Base-by-base conservation (phyloP, 1,140 invertebrate species). In the Hylaeus volcanicus region DNA sequence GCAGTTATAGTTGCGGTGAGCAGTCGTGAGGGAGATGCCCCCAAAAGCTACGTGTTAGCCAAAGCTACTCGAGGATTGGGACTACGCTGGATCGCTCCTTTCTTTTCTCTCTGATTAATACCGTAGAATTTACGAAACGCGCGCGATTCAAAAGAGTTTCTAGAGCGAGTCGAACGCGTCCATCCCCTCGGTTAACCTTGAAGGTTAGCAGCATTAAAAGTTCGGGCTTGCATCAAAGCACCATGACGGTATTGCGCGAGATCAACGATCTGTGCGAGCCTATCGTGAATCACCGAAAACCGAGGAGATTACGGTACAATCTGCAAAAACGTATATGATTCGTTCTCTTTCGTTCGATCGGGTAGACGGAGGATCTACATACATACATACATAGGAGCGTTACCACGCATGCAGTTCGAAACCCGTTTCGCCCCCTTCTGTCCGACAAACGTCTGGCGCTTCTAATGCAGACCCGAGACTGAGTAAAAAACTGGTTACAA, bases 401-500 rank as follows among this genome's bases (percentile, higher is more conserved):
- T 66, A 68, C 45, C 65, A 48, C 15, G 65, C 81, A 82, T 84
- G 71, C 74, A 79, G 26, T 60, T 39, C 64, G 61, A 53, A 79
- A 75, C 55, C 61, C 53, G 45, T 79, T 60, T 82, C 79, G 53
- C n/a, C 26, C n/a, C 74, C 61, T 69, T 51, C 74, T 58, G 53
- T n/a, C 63, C 82, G 51, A 51, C 51, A 73, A 26, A 39, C 61
- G 82, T 78, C 77, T 79, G 68, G 69, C 74, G 80, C 83, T 86
- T 80, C 61, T 86, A 90, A 92, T 89, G 90, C 92, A 93, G 91
- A 89, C 91, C 85, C 89, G 91, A 92, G 84, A 91, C 91, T 89
- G 84, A 90, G 88, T 91, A 93, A 94, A 94, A 93, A 94, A 94
- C 92, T 93, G 93, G 92, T 93, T 93, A 94, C 93, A 93, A 93